Base-by-base conservation (phyloP, 1,140 invertebrate species). In the Drosophila malerkotliana region DNA sequence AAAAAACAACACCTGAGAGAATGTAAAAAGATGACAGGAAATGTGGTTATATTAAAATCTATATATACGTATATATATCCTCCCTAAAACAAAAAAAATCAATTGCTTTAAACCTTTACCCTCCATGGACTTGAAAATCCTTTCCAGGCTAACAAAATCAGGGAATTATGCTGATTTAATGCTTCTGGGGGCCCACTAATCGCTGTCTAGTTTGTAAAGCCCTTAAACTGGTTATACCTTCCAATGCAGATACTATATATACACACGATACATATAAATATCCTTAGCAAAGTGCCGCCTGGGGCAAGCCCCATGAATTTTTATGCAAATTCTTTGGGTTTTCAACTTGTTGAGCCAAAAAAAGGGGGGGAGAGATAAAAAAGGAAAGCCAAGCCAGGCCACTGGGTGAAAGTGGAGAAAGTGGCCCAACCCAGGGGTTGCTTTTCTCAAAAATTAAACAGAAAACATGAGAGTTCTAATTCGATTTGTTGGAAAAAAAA, bases 241-340 rank as follows among this genome's bases (percentile, higher is more conserved):
- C 34, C 34, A 37, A 68, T 68, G 45, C 39, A 37, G 28, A 68
- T 28, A 28, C 26, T 28, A 28, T 28, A 28, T 6, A 5, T 28
- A 28, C 26, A 5, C 6, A 28, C 26, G 6, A 28, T 15, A 34
- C 3, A 41, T 41, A 68, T 54, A 68, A 56, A 56, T 39, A 69
- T 68, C 26, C 51, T n/a, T 26, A 4, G 49, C 51, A 37, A 37
- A 37, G 34, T 45, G 26, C n/a, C 3, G 37, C 54, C 24, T 4
- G 9, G 8, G 41, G 26, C 56, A 26, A 57, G 32, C 51, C 67
- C 51, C 67, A 76, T 85, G 81, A 83, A 83, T 83, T 83, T 85
- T 88, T 88, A 85, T 85, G 81, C 83, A 85, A 85, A 85, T 85
- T 80, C 77, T 80, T 79, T 79, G 34, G 57, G 54, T 34, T 74